Conservation (phyloP, 2,888 invertebrate genomes). For the Aphrophora alni region DNA sequence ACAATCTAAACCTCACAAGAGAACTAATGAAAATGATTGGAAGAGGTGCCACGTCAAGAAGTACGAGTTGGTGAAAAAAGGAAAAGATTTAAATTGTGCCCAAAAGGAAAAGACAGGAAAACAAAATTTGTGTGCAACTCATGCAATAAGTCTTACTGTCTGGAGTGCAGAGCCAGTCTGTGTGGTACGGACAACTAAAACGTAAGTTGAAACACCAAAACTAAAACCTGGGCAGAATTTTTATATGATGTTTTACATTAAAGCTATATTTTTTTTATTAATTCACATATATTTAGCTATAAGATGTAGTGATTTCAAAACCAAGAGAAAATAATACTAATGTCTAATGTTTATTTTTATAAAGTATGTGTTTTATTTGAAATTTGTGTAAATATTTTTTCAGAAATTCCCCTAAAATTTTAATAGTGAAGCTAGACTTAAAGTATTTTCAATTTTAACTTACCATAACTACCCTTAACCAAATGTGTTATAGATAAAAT, state of each 20-base stretch:
- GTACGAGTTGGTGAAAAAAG: conserved; percentile 15
- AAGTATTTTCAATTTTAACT: too few species aligned
- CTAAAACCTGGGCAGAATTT: too few species aligned
- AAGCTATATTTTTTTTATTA: neutral
- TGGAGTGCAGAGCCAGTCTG: conserved; percentile 10
- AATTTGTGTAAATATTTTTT: too few species aligned
- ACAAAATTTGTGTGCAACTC: neutral
- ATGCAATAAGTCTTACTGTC: neutral
- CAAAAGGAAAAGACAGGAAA: conserved; percentile 12
- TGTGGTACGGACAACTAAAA: neutral
- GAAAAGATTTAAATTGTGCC: neutral
- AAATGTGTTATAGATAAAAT: too few species aligned
- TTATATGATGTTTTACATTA: too few species aligned
- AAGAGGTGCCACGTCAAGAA: neutral
- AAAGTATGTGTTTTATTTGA: too few species aligned
- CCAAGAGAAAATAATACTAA: neutral
- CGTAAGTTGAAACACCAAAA: neutral
- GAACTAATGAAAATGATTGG: neutral
- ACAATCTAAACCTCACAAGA: conserved; percentile 6
- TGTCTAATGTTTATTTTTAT: too few species aligned
- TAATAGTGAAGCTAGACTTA: too few species aligned
- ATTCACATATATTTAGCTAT: conserved; percentile 4
- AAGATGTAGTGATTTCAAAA: neutral
- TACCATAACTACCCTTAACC: too few species aligned
- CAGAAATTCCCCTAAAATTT: too few species aligned